phyloP scores from a whole-genome alignment of 2,797 vertebrate genomes.

The Muscicapa striata region DNA sequence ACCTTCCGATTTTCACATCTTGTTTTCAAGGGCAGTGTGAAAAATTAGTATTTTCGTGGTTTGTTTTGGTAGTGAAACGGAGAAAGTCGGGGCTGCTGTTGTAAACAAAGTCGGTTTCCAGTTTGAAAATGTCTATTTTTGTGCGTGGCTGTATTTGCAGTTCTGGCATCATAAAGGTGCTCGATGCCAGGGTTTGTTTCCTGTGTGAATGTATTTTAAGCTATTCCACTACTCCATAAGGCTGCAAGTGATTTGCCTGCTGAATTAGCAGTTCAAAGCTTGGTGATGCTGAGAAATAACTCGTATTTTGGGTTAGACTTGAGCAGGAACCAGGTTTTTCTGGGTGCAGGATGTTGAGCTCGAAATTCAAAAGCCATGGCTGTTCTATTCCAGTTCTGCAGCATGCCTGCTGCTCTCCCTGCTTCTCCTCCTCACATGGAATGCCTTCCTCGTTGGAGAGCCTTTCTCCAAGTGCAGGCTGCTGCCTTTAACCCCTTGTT shows the following conservation, averaged over 20 bases:
- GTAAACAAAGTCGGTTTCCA: not conserved
- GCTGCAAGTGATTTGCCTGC: not conserved
- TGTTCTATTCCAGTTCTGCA: slow-evolving; percentile 9
- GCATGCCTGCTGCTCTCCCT: not conserved
- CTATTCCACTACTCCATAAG: not conserved
- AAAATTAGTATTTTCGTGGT: not conserved
- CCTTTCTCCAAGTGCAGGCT: not conserved
- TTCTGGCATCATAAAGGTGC: not conserved
- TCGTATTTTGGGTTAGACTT: not conserved
- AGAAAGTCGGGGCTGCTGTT: not conserved
- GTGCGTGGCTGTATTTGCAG: not conserved
- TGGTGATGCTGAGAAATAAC: not conserved
- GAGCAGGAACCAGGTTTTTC: not conserved
- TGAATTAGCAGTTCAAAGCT: slow-evolving; percentile 9
- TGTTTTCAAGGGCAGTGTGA: not conserved
- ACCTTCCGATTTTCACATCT: accelerated
- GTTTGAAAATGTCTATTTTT: not conserved
- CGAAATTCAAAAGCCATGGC: not conserved
- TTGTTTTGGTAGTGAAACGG: not conserved
- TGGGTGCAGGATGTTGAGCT: not conserved
- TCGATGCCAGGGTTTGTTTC: not conserved
- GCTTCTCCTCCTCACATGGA: not conserved
- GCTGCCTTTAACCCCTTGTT: not conserved
- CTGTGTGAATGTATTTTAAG: not conserved
- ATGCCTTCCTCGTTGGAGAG: not conserved